phyloP scores from a whole-genome alignment of 2,888 invertebrate species.

The Heterodera filipjevi region DNA sequence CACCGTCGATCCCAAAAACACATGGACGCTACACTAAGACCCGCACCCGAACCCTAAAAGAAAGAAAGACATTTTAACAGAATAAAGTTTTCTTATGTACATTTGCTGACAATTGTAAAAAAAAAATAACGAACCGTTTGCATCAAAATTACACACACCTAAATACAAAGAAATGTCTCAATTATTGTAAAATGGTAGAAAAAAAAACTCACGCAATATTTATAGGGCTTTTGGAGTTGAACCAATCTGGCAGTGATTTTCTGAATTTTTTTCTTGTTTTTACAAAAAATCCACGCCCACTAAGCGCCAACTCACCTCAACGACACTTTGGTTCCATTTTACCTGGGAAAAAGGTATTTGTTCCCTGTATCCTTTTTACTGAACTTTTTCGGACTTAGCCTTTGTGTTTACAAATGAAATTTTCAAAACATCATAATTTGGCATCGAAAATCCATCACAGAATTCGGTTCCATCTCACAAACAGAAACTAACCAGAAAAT shows the following conservation, averaged over 20 bases:
- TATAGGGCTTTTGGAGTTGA: background rate
- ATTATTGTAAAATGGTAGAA: background rate
- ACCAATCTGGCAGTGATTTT: constrained; percentile 2
- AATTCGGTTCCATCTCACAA: too few relatives aligned
- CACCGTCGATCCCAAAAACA: constrained; percentile 23
- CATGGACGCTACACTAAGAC: constrained; percentile 23
- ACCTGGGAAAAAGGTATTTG: background rate
- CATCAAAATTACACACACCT: constrained; percentile 24
- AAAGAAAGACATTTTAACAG: background rate
- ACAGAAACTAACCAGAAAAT: too few relatives aligned
- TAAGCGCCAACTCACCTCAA: background rate
- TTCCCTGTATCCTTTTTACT: background rate
- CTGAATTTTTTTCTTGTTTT: background rate
- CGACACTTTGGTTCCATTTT: constrained; percentile 9
- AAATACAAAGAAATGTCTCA: background rate
- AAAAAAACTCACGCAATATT: background rate
- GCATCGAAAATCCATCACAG: too few relatives aligned
- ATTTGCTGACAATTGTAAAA: background rate
- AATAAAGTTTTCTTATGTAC: background rate
- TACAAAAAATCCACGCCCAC: background rate
- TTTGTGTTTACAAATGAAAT: background rate
- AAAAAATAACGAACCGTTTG: constrained; percentile 6
- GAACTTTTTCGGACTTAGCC: background rate
- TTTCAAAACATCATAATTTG: too few relatives aligned
- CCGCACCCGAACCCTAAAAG: constrained; percentile 18